A percentile compares a stretch with the other conserved stretches of the same genome.
phyloP scores from a whole-genome alignment of 2,113 vertebrate species.

The Regulus satrapa region DNA sequence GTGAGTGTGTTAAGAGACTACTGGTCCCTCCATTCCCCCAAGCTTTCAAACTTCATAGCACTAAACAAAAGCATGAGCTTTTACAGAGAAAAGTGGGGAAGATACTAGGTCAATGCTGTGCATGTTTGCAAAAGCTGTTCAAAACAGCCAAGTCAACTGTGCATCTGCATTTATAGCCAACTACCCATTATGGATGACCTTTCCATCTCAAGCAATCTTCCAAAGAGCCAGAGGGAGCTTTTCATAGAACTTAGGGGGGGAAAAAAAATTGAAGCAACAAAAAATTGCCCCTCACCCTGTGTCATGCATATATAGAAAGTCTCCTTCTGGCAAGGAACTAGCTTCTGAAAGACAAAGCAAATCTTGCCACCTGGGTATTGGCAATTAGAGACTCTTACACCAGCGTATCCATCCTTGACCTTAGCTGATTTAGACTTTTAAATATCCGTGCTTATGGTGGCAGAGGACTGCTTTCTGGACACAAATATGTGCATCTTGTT shows the following conservation, averaged over 20 bases:
- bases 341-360: background rate
- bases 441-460: background rate
- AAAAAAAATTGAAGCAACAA: background rate
- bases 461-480: background rate
- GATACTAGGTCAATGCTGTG: background rate
- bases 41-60: background rate
- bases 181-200: slow-evolving; percentile 4
- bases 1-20: background rate
- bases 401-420: slow-evolving; percentile 26
- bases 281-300: background rate
- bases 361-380: slow-evolving; percentile 11
- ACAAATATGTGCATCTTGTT: slow-evolving; percentile 46
- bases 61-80: background rate
- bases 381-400: slow-evolving; percentile 31
- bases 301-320: background rate
- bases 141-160: background rate
- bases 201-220: background rate
- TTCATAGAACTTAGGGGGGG: background rate
- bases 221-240: background rate
- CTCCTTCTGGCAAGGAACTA: background rate
- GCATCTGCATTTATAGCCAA: background rate
- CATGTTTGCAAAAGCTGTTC: background rate
- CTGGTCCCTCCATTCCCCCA: background rate
- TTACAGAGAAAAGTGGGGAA: background rate
- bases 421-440: slow-evolving; percentile 49